Base-by-base conservation (phyloP, 2,797 vertebrate species). In the Cyprinella venusta region DNA sequence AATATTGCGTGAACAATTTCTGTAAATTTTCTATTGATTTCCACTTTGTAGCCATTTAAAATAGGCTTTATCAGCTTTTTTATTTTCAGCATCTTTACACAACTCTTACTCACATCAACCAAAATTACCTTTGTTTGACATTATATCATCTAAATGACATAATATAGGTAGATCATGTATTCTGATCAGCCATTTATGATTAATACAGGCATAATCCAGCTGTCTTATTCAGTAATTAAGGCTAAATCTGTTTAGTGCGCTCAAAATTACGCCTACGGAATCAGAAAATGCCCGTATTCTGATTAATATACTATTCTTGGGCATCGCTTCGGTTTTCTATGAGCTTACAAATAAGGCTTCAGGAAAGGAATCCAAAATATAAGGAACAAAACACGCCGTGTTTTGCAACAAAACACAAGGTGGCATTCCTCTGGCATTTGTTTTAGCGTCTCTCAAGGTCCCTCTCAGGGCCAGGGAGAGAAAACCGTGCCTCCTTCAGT, bases 391-490 rank as follows among this genome's bases (percentile, higher is more conserved):
- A 61, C 15, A 3, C 33, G 8, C 8, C 5, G 5, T 36, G 4
- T 36, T 36, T 36, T 36, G 33, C 33, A 36, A 36, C 33, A 36
- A 36, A 36, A 36, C 36, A 36, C 15, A 19, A 13, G 9, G n/a
- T 61, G 36, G 10, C 24, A 64, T 77, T 77, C 59, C 75, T 77
- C 38, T 12, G 24, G 40, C 36, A 30, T 77, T 38, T 63, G 75
- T 77, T 77, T 63, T 64, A 77, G 13, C 18, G 6, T 48, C 24
- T 77, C 59, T 77, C 75, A 77, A 77, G 75, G 75, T 77, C 59
- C 13, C 18, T 77, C 59, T 64, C 75, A 64, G 75, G 59, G 75
- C 64, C 75, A 77, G 38, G 15, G 10, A 33, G 59, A 45, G 24
- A 64, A 64, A 64, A 63, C 10, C 0, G 9, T 30, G 24, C 75